phyloP scores from a whole-genome alignment of 2,888 invertebrate species.

The Stenoptilia bipunctidactyla region DNA sequence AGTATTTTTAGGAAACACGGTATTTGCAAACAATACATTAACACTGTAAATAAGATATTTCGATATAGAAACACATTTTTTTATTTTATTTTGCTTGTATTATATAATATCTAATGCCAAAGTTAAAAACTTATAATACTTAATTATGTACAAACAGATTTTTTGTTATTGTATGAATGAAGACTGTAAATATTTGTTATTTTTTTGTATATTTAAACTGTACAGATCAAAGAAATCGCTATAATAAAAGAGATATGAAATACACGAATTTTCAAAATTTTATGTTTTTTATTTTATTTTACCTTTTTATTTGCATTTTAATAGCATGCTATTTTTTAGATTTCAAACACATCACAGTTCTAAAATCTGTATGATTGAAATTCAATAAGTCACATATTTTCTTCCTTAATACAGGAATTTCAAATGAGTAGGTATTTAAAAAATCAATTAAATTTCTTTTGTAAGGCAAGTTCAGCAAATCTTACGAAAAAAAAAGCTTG shows the following conservation, averaged over 20 bases:
- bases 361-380: no score
- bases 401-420: no score
- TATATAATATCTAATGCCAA: slow-evolving; percentile 62
- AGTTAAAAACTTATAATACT: slow-evolving; percentile 57
- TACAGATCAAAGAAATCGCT: slow-evolving; percentile 40
- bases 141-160: slow-evolving; percentile 53
- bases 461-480: no score
- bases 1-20: slow-evolving; percentile 36
- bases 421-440: no score
- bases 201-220: slow-evolving; percentile 55
- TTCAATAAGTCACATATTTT: no score
- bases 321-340: no score
- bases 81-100: slow-evolving; percentile 28
- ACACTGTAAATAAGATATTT: slow-evolving; percentile 9
- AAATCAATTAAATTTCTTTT: no score
- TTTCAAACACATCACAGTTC: no score
- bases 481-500: no score
- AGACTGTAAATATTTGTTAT: slow-evolving; percentile 55
- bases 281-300: slow-evolving; percentile 62
- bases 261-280: slow-evolving; percentile 60
- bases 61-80: slow-evolving; percentile 2
- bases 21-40: no score
- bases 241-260: slow-evolving; percentile 48
- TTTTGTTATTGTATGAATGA: slow-evolving; percentile 37
- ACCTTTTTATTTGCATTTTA: slow-evolving; percentile 19